Percentiles rank a stretch among this genome's conserved stretches.
Conservation (phyloP, 2,113 vertebrate species). For the Tautogolabrus adspersus region DNA sequence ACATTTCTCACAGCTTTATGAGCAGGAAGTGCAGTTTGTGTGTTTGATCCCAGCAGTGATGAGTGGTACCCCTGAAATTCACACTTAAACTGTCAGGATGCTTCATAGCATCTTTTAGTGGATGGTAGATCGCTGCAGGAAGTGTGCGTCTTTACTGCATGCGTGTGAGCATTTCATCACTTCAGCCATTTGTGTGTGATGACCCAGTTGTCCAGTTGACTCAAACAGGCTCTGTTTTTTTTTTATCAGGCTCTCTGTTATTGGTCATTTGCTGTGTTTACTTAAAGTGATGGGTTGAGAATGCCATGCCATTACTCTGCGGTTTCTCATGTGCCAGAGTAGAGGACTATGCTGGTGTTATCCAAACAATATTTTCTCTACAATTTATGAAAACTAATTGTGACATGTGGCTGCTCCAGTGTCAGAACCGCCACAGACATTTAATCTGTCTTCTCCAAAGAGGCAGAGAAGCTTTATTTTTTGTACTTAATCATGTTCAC, state of each 20-base stretch:
- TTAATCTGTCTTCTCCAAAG: slow-evolving; percentile 38
- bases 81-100: slow-evolving; percentile 31
- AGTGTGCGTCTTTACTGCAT: slow-evolving; percentile 13
- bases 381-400: slow-evolving; percentile 55
- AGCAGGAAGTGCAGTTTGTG: background rate
- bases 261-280: slow-evolving; percentile 47
- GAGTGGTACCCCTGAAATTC: slow-evolving; percentile 22
- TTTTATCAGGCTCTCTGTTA: too few relatives aligned
- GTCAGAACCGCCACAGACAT: slow-evolving; percentile 9
- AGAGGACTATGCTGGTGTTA: slow-evolving; percentile 19
- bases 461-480: background rate
- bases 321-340: slow-evolving; percentile 21
- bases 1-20: background rate
- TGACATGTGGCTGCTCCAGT: slow-evolving; percentile 51
- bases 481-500: slow-evolving; percentile 3
- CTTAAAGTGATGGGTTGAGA: slow-evolving; percentile 40
- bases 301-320: slow-evolving; percentile 29
- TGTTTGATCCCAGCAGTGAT: slow-evolving; percentile 10
- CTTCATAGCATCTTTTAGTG: slow-evolving; percentile 35
- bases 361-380: slow-evolving; percentile 28
- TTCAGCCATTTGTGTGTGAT: slow-evolving; percentile 54
- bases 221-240: slow-evolving; percentile 53
- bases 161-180: slow-evolving; percentile 52
- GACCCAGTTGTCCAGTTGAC: slow-evolving; percentile 66
- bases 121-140: slow-evolving; percentile 25